Conservation (phyloP, 2,888 invertebrate genomes). For the Falcaria lacertinaria region DNA sequence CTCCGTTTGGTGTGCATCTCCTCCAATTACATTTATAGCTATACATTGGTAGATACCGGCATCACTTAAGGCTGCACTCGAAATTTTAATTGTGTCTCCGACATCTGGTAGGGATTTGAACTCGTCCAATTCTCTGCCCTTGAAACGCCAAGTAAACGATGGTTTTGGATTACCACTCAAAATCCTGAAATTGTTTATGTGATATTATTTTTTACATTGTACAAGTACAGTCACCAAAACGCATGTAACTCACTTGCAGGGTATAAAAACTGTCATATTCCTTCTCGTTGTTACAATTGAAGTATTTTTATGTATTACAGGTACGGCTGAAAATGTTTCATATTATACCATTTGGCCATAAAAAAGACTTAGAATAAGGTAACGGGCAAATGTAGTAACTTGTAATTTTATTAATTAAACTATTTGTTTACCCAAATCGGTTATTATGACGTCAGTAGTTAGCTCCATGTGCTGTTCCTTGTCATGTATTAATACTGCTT, state of each 20-base stretch:
- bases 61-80: neutral
- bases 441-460: neutral
- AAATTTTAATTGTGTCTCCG: neutral
- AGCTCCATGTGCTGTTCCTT: neutral
- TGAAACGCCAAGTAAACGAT: neutral
- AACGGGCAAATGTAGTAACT: too few species aligned
- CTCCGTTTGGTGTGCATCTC: neutral
- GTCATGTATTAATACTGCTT: neutral
- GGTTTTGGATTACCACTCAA: neutral
- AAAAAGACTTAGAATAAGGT: neutral
- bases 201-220: too few species aligned
- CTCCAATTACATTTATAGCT: neutral
- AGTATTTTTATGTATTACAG: neutral
- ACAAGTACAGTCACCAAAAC: too few species aligned
- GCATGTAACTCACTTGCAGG: neutral
- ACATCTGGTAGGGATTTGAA: neutral
- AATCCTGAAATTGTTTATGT: neutral
- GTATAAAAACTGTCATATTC: neutral
- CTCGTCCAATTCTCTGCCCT: neutral
- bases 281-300: neutral
- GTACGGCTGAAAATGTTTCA: neutral
- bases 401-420: too few species aligned
- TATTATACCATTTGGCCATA: neutral
- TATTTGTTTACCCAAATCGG: neutral
- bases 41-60: neutral